phyloP scores from a whole-genome alignment of 2,888 invertebrate species.

The Cantharis flavilabris region DNA sequence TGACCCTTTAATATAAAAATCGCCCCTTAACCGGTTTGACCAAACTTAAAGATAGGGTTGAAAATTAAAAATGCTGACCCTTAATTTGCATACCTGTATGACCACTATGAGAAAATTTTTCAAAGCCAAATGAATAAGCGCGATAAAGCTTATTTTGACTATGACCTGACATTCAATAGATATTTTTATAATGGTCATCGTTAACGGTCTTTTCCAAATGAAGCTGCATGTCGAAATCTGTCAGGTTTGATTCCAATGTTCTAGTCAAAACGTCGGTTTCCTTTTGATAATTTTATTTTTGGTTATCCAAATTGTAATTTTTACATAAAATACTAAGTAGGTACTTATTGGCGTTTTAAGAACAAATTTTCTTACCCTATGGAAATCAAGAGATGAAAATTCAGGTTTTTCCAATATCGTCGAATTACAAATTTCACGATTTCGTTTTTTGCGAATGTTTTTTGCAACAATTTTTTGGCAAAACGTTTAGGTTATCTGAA shows the following conservation, averaged over 20 bases:
- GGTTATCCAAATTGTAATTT: not conserved
- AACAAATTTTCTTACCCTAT: not conserved
- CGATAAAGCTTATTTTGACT: conserved; percentile 5
- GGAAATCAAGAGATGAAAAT: not conserved
- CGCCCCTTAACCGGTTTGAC: conserved; percentile 48
- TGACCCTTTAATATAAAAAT: conserved; percentile 49
- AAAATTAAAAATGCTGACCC: conserved; percentile 51
- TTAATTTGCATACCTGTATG: conserved; percentile 52
- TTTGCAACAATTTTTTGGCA: not conserved
- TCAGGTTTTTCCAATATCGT: not conserved
- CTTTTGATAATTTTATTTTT: no score
- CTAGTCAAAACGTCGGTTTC: no score
- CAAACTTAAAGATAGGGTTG: conserved; percentile 35
- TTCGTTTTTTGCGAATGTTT: not conserved
- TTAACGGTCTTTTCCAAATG: conserved; percentile 13
- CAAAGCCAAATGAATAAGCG: not conserved
- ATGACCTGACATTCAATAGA: not conserved
- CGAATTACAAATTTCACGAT: not conserved
- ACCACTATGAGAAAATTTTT: conserved; percentile 45
- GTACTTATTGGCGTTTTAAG: not conserved
- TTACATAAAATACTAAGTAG: no score
- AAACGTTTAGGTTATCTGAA: not conserved
- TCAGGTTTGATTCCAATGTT: not conserved
- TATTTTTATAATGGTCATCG: conserved; percentile 21
- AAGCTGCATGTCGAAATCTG: not conserved